Conservation (phyloP, 37 sponge, comb jelly and placozoan genomes). For the Tethya wilhelma region DNA sequence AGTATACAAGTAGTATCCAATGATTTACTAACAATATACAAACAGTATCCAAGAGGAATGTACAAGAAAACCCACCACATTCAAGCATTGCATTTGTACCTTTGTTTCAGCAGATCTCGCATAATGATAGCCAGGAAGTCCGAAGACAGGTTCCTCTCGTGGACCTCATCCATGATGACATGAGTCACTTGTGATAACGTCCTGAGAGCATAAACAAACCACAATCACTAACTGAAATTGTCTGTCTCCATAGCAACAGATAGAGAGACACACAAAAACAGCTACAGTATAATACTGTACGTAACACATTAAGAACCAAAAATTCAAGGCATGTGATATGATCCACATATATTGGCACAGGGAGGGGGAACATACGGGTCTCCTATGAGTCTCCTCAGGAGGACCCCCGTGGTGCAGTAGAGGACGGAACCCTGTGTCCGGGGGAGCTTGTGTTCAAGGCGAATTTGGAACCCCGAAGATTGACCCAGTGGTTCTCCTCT, state of each 20-base stretch:
- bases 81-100: constrained; percentile 14
- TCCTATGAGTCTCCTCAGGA: constrained; percentile 63
- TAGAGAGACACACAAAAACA: too few relatives aligned
- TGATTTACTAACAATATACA: too few relatives aligned
- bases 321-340: too few relatives aligned
- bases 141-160: constrained; percentile 78
- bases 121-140: constrained; percentile 87
- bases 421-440: constrained; percentile 59
- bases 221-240: too few relatives aligned
- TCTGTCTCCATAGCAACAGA: too few relatives aligned
- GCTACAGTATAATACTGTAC: neutral
- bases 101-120: constrained; percentile 64
- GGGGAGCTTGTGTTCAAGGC: constrained; percentile 77
- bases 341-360: too few relatives aligned
- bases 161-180: constrained; percentile 90
- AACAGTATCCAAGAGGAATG: too few relatives aligned
- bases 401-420: constrained; percentile 78
- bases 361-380: constrained; percentile 52
- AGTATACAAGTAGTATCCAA: too few relatives aligned
- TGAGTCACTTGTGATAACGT: constrained; percentile 46
- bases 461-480: constrained; percentile 79
- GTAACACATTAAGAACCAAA: neutral
- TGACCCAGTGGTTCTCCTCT: constrained; percentile 59
- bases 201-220: neutral
- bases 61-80: neutral